Evolutionary conservation across 1,140 invertebrate species (phyloP).

Genomic region (Ylistrum balloti): DNA sequence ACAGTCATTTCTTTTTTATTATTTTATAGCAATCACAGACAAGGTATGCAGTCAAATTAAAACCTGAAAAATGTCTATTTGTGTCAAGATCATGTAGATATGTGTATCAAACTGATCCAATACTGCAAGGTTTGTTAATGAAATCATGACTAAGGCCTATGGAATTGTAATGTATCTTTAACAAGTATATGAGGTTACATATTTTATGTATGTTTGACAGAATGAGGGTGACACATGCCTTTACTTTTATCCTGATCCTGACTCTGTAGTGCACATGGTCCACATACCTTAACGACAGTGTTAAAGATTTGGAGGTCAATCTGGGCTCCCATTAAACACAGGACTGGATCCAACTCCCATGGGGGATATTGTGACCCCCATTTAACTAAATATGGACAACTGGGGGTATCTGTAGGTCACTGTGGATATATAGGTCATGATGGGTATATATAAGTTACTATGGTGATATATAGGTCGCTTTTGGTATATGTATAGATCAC

Average conservation of each 20-base stretch:
- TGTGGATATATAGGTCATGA: too few relatives aligned
- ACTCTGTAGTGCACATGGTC: not conserved
- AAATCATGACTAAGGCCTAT: not conserved
- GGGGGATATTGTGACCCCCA: too few relatives aligned
- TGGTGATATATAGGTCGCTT: not conserved
- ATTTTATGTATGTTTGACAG: slow-evolving; percentile 35
- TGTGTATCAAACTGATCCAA: slow-evolving; percentile 32
- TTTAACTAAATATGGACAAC: too few relatives aligned
- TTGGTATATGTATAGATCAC: too few relatives aligned
- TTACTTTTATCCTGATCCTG: slow-evolving; percentile 33
- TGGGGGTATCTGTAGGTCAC: too few relatives aligned
- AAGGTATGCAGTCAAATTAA: not conserved
- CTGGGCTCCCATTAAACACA: not conserved
- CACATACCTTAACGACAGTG: not conserved
- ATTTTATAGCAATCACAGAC: not conserved
- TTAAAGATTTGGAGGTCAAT: not conserved
- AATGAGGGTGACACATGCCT: slow-evolving; percentile 37
- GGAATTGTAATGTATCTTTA: slow-evolving; percentile 14
- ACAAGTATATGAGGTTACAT: slow-evolving; percentile 39
- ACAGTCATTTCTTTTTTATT: not conserved
- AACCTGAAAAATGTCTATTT: not conserved
- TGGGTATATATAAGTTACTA: too few relatives aligned
- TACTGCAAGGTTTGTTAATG: slow-evolving; percentile 1
- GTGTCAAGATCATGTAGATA: not conserved
- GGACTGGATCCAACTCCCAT: too few relatives aligned